These are phyloP conservation scores for Bugulina stolonifera DNA, from an alignment of 2,888 invertebrate genomes.

Conservation along the genomic window DNA sequence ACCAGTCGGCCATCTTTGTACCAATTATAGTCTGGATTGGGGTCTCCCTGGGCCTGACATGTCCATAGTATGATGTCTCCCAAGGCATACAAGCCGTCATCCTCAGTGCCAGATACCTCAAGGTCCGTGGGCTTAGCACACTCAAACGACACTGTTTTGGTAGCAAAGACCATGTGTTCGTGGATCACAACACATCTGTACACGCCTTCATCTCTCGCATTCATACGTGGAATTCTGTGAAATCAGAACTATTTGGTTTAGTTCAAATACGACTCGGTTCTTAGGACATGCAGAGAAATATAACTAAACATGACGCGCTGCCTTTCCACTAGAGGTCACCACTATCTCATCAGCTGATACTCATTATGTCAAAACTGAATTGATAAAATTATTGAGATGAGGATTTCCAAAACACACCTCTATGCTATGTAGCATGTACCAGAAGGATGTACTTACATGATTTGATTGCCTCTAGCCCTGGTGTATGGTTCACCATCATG, in stretches of 20 bases:
- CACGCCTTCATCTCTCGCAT: not conserved
- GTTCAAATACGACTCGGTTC: no score
- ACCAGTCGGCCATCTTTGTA: not conserved
- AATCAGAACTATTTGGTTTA: no score
- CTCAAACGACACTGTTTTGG: not conserved
- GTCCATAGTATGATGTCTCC: not conserved
- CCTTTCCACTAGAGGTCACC: no score
- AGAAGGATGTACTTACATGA: conserved; percentile 6
- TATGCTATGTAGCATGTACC: no score
- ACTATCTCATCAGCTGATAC: no score
- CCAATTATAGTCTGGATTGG: not conserved
- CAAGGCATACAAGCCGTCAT: not conserved
- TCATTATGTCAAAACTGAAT: no score
- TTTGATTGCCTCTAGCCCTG: not conserved
- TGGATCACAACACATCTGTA: not conserved
- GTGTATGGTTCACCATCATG: not conserved
- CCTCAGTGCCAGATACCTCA: not conserved
- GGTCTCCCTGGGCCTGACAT: conserved; percentile 6
- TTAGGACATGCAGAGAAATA: no score
- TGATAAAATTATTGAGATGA: no score
- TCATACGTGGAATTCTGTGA: not conserved
- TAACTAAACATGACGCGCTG: no score
- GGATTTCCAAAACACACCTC: no score
- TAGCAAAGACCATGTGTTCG: no score
- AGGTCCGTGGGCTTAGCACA: not conserved